Evolutionary conservation across 2,113 vertebrate genomes (phyloP), one percentile per base, ranked within the genome.

Genomic region (Dasyornis broadbenti): DNA sequence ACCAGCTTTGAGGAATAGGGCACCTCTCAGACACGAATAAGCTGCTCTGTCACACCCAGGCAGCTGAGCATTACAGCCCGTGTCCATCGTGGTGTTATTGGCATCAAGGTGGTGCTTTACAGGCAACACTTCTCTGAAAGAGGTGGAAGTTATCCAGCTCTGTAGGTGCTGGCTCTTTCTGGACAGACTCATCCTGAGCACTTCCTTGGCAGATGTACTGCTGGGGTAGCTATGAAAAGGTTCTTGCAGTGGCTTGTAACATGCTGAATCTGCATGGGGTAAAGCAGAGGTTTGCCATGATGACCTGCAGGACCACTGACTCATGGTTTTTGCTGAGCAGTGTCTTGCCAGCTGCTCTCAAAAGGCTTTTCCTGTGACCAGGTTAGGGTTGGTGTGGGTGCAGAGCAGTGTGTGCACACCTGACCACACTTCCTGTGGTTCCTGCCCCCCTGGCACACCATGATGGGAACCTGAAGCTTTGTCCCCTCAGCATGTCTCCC

Each of bases 41-140:
- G 26, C 19, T 53, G 53, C 45, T 75, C 40, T 61, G 10, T 68
- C 61, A 5, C 24, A 19, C 28, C 15, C 28, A 27, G 47, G 21
- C 61, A 72, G 45, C 61, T 50, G 49, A 61, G 45, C 7, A 0
- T 76, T 60, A 20, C 49, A 66, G 59, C 54, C 37, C 0, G 0
- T 49, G 59, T 54, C 63, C 45, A 6, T 45, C n/a, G 7, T 0
- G 0, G 53, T 27, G 40, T 77, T 53, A 4, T 8, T 60, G 40
- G 21, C 31, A 44, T 64, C 37, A 12, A 14, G 56, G 27, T 13
- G 3, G 23, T n/a, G 63, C 63, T 71, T 44, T 11, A 11, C 9
- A 56, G 40, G 33, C 69, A 47, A 4, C 4, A 1, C 19, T 66
- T 69, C 20, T n/a, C 39, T 68, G 65, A 86, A 50, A 52, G 70